Conservation (phyloP, 2,113 vertebrate genomes). For the Gnathonemus longibarbis region DNA sequence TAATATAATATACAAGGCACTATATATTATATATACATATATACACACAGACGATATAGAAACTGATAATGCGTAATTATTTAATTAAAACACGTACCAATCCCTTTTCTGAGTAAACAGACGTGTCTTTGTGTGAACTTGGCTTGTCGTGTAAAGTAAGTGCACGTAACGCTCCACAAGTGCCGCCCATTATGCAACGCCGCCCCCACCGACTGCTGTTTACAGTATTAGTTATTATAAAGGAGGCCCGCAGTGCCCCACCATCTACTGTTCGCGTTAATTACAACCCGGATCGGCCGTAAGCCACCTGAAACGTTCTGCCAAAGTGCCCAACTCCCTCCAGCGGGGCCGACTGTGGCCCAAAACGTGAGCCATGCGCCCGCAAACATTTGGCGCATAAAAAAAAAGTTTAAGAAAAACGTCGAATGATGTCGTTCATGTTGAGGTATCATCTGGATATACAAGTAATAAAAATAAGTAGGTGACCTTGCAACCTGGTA, state of each 20-base stretch:
- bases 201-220: neutral
- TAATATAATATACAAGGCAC: neutral
- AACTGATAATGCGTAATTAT: neutral
- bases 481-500: conserved; percentile 1
- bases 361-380: neutral
- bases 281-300: neutral
- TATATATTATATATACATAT: no score
- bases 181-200: neutral
- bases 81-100: neutral
- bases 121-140: neutral
- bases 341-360: neutral
- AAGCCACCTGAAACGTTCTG: no score
- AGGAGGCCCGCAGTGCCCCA: conserved; percentile 2
- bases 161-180: conserved; percentile 5
- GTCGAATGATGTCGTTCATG: neutral
- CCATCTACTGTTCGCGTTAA: neutral
- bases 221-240: conserved; percentile 4
- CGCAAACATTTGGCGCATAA: neutral
- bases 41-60: neutral
- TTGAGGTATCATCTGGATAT: neutral
- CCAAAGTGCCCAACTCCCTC: neutral
- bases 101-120: neutral
- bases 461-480: neutral
- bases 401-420: conserved; percentile 9
- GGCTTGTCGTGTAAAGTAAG: neutral